Base-by-base conservation (phyloP, 1,140 invertebrate genomes). In the Sitophilus oryzae region DNA sequence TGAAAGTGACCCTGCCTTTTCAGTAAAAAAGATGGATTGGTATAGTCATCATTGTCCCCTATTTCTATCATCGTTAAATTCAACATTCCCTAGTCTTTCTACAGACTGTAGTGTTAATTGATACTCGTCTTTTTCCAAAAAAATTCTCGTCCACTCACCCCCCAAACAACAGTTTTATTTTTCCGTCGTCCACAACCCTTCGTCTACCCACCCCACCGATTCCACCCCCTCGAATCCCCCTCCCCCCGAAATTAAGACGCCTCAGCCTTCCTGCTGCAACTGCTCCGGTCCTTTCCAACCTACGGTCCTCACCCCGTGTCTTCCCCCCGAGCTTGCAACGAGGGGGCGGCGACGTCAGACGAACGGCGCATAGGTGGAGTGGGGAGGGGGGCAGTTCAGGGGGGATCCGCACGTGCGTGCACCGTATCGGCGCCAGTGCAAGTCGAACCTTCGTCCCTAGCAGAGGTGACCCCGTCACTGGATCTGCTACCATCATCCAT, bases 211-310 rank as follows among this genome's bases (percentile, higher is more conserved):
- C 21, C 35, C 25, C 19, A 25, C 48, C 14, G 48, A 8, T 18
- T 19, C 21, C 45, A 15, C 16, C 45, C 42, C 44, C 30, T 46
- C 44, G 37, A 36, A 55, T 35, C 51, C 51, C 43, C 42, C 34
- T 46, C 52, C 52, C 43, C 47, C 45, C 52, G 45, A 55, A 55
- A 55, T 55, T 55, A 55, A 55, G 52, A 55, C 52, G 52, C 52
- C n/a, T n/a, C n/a, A n/a, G n/a, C n/a, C n/a, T n/a, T n/a, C n/a
- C n/a, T n/a, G n/a, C n/a, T n/a, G n/a, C n/a, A n/a, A n/a, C n/a
- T 43, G 44, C 25, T 42, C 34, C 44, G 44, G 52, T 48, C 52
- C 52, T 44, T 55, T 55, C 43, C 20, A n/a, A n/a, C n/a, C n/a
- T n/a, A n/a, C n/a, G n/a, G n/a, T n/a, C n/a, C n/a, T n/a, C n/a